These are phyloP conservation scores for Gymnarchus niloticus DNA, from an alignment of 2,113 vertebrate species.

Conservation along the genomic window DNA sequence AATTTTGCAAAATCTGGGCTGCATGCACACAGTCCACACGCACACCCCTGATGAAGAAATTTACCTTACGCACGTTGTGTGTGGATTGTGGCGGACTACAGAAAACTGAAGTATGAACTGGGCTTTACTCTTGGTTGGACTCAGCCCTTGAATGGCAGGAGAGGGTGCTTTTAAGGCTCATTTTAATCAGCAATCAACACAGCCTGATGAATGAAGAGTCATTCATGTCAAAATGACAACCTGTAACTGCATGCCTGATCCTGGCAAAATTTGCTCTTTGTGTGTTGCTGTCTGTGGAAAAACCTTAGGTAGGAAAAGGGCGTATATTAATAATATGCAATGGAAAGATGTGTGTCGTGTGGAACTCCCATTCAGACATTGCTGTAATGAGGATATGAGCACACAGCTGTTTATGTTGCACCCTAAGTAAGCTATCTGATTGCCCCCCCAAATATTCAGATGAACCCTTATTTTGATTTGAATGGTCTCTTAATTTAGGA, in stretches of 20 bases:
- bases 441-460: not conserved
- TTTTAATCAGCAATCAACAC: not conserved
- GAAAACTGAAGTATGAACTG: too few relatives aligned
- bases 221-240: not conserved
- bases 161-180: not conserved
- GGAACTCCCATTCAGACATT: not conserved
- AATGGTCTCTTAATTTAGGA: too few relatives aligned
- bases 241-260: not conserved
- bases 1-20: too few relatives aligned
- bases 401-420: not conserved
- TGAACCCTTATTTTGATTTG: not conserved
- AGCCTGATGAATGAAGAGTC: slow-evolving; percentile 24
- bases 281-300: not conserved
- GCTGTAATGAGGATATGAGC: not conserved
- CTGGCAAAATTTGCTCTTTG: not conserved
- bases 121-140: too few relatives aligned
- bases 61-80: too few relatives aligned
- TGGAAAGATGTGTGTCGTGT: not conserved
- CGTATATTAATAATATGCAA: not conserved
- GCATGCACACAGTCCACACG: too few relatives aligned
- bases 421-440: not conserved
- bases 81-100: too few relatives aligned
- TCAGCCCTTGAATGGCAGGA: too few relatives aligned
- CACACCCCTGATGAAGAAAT: too few relatives aligned
- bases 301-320: not conserved